Base-by-base conservation (phyloP, 2,888 invertebrate species). In the Drepanosiphum platanoidis region DNA sequence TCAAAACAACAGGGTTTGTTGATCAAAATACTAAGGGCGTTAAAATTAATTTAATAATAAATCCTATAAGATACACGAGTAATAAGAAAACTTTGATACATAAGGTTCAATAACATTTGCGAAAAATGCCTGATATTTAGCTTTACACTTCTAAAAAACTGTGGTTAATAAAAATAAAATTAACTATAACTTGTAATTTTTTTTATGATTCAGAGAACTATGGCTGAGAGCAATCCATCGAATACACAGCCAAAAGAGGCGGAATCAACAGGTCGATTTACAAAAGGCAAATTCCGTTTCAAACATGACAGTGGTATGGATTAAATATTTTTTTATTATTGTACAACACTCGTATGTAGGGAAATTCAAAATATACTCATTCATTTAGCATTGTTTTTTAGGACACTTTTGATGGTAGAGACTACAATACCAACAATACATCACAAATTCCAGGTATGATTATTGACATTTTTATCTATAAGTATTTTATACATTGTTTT, bases 221-320 rank as follows among this genome's bases (percentile, higher is more conserved):
- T 84, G 84, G 84, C 30, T 84, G 13, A 68, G 68, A 58, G 84
- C 84, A 9, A 84, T 84, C 30, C 84, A 84, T 36, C 84, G 75
- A 39, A 84, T 84, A 58, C 84, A 84, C 75, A 84, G 84, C 58
- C 75, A 84, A 30, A 84, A 77, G 58, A 68, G 68, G 27, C 34
- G 58, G 4, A 58, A 32, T 75, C 52, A 68, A 39, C 84, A 30
- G 27, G 27, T 66, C 58, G 58, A 84, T 39, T n/a, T 75, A 39
- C 84, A 68, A 58, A 84, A 68, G 3, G 34, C 68, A 15, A 68
- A 52, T 58, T 84, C 84, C 30, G 58, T 75, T 39, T 84, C 84
- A 15, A 84, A 84, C 32, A 39, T 84, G 34, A 84, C 84, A 30
- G 30, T 77, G 75, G 84, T 84, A 58, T 1, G 5, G 27, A 30